A percentile compares a stretch with the other conserved stretches of the same genome.
Evolutionary conservation across 2,888 invertebrate genomes (phyloP).

Genomic region (Aspidiotus rigidus): DNA sequence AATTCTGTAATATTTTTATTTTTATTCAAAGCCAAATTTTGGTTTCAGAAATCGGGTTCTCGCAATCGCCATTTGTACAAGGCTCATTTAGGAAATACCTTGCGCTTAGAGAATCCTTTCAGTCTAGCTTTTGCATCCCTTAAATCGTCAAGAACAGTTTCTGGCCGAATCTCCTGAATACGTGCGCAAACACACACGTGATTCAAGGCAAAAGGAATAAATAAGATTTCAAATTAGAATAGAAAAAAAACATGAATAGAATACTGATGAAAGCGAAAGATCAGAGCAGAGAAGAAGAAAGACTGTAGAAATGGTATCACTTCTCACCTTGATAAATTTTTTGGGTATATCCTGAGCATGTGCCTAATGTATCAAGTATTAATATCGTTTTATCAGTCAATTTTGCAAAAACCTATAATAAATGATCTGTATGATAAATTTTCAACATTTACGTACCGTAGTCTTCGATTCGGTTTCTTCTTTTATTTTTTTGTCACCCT

Average conservation of each 20-base stretch:
- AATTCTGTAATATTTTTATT: too few species aligned
- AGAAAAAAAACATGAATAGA: too few species aligned
- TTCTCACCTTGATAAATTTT: slow-evolving; percentile 30
- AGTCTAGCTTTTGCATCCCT: slow-evolving; percentile 30
- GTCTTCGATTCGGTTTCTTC: too few species aligned
- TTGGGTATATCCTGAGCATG: slow-evolving; percentile 13
- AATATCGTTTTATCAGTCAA: too few species aligned
- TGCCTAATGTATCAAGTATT: too few species aligned
- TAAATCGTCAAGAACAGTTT: slow-evolving; percentile 29
- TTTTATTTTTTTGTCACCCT: too few species aligned
- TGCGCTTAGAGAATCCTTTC: slow-evolving; percentile 30
- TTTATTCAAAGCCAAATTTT: too few species aligned
- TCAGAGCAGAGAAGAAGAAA: slow-evolving; percentile 5
- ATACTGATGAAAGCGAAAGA: slow-evolving; percentile 10
- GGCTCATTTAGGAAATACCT: slow-evolving; percentile 17
- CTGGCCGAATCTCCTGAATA: slow-evolving; percentile 28
- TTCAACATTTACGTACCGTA: too few species aligned
- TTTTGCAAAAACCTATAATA: too few species aligned
- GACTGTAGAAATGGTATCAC: neutral
- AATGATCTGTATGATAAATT: too few species aligned
- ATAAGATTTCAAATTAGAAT: neutral
- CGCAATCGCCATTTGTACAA: neutral
- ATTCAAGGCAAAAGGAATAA: slow-evolving; percentile 24
- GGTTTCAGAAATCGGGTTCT: too few species aligned
- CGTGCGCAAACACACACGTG: slow-evolving; percentile 38